A percentile compares a stretch with the other conserved stretches of the same genome.
These are phyloP conservation scores for Symphodus melops DNA, from an alignment of 2,113 vertebrate species.

Conservation along the genomic window DNA sequence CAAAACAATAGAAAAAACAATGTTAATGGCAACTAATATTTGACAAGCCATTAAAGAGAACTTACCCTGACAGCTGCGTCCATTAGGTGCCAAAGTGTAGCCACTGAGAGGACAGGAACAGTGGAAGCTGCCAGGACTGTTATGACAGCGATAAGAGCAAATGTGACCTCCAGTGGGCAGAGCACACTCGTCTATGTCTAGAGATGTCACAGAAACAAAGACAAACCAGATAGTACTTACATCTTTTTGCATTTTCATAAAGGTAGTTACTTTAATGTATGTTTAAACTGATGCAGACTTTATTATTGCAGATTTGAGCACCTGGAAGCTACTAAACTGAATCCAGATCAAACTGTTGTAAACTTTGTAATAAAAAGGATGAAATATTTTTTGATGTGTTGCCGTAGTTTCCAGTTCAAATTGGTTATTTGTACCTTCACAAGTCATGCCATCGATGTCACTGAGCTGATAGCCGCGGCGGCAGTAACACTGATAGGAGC, in stretches of 20 bases:
- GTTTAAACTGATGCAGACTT: too few relatives aligned
- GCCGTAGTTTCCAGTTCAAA: neutral
- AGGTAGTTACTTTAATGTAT: too few relatives aligned
- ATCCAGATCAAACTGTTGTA: neutral
- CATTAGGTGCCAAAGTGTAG: slow-evolving; percentile 91
- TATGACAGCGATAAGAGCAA: slow-evolving; percentile 92
- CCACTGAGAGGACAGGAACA: slow-evolving; percentile 90
- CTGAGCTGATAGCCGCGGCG: slow-evolving; percentile 97
- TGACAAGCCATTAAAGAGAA: neutral
- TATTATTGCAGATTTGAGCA: too few relatives aligned
- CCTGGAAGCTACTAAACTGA: too few relatives aligned
- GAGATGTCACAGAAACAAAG: neutral
- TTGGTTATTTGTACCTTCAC: slow-evolving; percentile 87
- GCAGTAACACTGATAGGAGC: slow-evolving; percentile 98
- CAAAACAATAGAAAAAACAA: neutral
- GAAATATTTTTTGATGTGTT: neutral
- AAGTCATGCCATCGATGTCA: slow-evolving; percentile 93
- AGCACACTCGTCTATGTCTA: slow-evolving; percentile 97
- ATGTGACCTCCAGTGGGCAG: slow-evolving; percentile 96
- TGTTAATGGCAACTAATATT: too few relatives aligned
- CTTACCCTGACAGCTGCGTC: slow-evolving; percentile 96
- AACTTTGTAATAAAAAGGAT: neutral
- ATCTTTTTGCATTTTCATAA: too few relatives aligned
- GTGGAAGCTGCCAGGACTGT: slow-evolving; percentile 93
- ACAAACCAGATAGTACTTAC: neutral